These are phyloP conservation scores for Akabosia matsudoensis DNA, from an alignment of 1,140 invertebrate genomes.

Conservation along the genomic window DNA sequence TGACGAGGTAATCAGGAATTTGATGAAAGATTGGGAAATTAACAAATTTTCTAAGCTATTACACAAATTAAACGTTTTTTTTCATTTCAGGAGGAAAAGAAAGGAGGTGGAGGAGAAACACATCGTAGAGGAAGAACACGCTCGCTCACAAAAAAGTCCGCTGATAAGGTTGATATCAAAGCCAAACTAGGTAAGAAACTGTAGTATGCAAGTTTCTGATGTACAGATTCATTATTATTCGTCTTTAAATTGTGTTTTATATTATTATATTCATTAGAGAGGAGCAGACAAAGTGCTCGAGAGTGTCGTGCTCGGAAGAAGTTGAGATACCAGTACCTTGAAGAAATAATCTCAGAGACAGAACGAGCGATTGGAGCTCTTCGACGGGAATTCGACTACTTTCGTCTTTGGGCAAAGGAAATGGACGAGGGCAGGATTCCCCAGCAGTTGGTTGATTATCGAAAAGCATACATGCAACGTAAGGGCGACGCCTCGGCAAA, in stretches of 20 bases:
- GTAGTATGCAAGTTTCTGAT: background rate
- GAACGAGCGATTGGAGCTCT: conserved; percentile 90
- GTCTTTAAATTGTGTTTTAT: too few relatives aligned
- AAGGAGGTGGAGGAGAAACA: conserved; percentile 63
- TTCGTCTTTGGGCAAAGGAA: conserved; percentile 70
- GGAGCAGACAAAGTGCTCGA: conserved; percentile 91
- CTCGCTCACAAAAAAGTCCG: conserved; percentile 67
- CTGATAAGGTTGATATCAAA: conserved; percentile 88
- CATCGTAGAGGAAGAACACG: conserved; percentile 80
- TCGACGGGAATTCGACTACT: conserved; percentile 85
- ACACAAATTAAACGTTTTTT: too few relatives aligned
- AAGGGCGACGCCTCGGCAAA: background rate
- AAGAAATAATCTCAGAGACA: conserved; percentile 87
- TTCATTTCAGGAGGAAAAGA: conserved; percentile 54
- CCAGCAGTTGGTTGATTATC: conserved; percentile 65
- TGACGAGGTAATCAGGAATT: conserved; percentile 35
- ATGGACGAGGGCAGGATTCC: conserved; percentile 73
- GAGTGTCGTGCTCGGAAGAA: conserved; percentile 97
- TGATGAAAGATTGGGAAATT: too few relatives aligned
- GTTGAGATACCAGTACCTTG: conserved; percentile 92
- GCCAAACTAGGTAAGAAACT: conserved; percentile 74
- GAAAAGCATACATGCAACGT: conserved; percentile 35
- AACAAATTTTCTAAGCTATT: too few relatives aligned
- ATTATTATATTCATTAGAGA: conserved; percentile 62
- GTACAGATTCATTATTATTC: too few relatives aligned